phyloP scores from a whole-genome alignment of 2,888 invertebrate species.

The Eilema depressum region DNA sequence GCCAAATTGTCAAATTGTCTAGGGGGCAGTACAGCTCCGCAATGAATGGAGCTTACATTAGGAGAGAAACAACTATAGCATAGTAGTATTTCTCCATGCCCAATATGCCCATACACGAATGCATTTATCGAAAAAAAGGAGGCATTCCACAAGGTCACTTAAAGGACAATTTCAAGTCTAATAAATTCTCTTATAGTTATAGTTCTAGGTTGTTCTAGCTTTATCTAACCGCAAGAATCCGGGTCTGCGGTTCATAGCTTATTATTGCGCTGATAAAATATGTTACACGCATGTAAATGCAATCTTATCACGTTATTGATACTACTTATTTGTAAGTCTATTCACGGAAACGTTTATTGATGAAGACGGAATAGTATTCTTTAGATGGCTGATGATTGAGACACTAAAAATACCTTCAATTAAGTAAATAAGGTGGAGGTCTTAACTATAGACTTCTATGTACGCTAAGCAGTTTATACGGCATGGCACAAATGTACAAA shows the following conservation, averaged over 20 bases:
- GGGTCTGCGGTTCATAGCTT: slow-evolving; percentile 50
- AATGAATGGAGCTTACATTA: no score
- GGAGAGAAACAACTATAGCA: no score
- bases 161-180: not conserved
- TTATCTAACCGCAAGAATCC: slow-evolving; percentile 50
- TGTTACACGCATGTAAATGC: slow-evolving; percentile 24
- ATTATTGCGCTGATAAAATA: slow-evolving; percentile 45
- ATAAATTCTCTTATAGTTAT: not conserved
- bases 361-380: not conserved
- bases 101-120: no score
- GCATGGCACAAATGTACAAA: no score
- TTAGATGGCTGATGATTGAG: no score
- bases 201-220: slow-evolving; percentile 31
- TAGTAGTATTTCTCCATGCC: no score
- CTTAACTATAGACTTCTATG: no score
- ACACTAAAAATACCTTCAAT: no score
- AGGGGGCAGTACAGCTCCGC: no score
- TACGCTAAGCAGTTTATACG: no score
- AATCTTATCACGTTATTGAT: slow-evolving; percentile 43
- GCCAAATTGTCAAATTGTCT: no score
- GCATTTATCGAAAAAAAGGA: not conserved
- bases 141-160: not conserved
- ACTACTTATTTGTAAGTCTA: slow-evolving; percentile 27
- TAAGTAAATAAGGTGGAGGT: no score
- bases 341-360: slow-evolving; percentile 4